A percentile compares a stretch with the other conserved stretches of the same genome.
phyloP scores from a whole-genome alignment of 2,113 vertebrate genomes.

The Dicrurus megarhynchus region DNA sequence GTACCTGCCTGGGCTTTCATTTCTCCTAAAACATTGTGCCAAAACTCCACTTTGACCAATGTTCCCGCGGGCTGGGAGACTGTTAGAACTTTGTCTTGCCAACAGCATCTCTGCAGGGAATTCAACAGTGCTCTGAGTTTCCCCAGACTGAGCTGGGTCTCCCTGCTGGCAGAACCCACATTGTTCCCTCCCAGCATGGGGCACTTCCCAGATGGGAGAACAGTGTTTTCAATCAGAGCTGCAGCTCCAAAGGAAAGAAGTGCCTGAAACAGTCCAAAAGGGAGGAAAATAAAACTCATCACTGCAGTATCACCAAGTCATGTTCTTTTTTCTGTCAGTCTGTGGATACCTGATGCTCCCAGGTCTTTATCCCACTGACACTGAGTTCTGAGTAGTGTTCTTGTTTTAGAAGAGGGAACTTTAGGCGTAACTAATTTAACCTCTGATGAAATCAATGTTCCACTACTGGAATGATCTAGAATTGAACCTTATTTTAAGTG shows the following conservation, averaged over 20 bases:
- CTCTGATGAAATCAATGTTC: background rate
- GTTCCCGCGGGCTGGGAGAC: background rate
- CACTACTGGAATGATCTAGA: background rate
- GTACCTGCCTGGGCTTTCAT: background rate
- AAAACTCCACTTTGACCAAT: background rate
- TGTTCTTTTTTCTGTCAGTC: background rate
- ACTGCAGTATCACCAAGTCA: background rate
- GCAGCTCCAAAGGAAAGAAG: background rate
- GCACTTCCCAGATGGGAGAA: background rate
- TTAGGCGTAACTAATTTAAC: background rate
- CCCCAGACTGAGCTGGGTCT: background rate
- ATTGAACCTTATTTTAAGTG: background rate
- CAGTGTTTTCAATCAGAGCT: background rate
- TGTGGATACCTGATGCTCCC: background rate
- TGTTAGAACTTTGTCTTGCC: background rate
- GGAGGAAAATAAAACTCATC: background rate
- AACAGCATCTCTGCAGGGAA: background rate
- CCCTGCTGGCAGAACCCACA: background rate
- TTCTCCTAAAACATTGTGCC: background rate
- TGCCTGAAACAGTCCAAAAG: background rate
- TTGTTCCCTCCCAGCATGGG: background rate
- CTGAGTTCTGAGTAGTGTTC: background rate
- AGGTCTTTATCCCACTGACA: background rate
- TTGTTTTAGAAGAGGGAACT: background rate
- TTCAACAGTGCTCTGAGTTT: background rate